Evolutionary conservation across 2,797 vertebrate species (phyloP).

Genomic region (Macropus fuliginosus): DNA sequence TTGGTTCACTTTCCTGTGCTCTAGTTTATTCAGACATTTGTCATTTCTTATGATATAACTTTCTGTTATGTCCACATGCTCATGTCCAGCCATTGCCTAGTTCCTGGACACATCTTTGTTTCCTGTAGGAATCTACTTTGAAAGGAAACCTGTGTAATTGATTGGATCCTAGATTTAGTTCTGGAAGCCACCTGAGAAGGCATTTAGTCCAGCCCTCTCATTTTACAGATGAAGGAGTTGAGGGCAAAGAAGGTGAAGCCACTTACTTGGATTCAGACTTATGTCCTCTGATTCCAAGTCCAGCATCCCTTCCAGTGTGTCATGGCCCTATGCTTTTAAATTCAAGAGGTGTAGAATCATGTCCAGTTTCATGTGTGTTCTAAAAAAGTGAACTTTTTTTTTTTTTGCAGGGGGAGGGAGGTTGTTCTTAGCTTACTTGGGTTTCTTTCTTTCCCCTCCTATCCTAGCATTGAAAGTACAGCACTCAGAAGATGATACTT

Average conservation of each 20-base stretch:
- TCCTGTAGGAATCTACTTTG: background rate
- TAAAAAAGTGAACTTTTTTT: background rate
- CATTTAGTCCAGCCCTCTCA: background rate
- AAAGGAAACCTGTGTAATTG: background rate
- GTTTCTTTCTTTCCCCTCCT: slow-evolving; percentile 30
- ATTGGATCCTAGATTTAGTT: background rate
- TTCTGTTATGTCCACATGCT: background rate
- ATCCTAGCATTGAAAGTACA: background rate
- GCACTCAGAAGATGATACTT: slow-evolving; percentile 16
- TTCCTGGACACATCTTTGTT: background rate
- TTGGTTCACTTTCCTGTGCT: background rate
- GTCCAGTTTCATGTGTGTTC: background rate
- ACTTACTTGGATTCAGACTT: background rate
- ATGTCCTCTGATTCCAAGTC: background rate
- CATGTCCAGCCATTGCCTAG: background rate
- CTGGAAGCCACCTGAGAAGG: background rate
- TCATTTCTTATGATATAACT: background rate
- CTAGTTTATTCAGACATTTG: background rate
- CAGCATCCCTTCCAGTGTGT: background rate
- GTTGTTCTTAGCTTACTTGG: background rate
- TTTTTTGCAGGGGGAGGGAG: too few species aligned
- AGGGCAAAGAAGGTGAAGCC: background rate
- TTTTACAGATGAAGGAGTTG: background rate
- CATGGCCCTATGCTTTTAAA: background rate
- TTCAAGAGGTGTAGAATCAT: background rate